Evolutionary conservation across 2,113 vertebrate genomes (phyloP).

Genomic region (Hippopotamus amphibius): DNA sequence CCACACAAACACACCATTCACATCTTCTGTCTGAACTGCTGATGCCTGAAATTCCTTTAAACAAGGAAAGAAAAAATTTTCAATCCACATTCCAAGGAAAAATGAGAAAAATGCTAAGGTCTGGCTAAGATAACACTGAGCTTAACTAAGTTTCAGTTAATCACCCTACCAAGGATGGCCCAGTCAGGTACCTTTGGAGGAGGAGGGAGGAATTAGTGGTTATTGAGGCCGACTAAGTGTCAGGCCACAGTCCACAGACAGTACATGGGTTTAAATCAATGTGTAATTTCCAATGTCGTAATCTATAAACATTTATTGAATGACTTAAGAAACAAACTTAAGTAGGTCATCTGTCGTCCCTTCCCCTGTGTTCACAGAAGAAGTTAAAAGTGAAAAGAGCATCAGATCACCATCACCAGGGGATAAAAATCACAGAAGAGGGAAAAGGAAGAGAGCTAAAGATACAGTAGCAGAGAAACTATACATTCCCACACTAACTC

Average conservation of each 20-base stretch:
- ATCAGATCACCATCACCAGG: not conserved
- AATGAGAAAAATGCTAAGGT: slow-evolving; percentile 58
- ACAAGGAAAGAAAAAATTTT: slow-evolving; percentile 25
- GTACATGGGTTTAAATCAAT: not conserved
- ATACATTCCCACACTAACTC: not conserved
- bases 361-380: not conserved
- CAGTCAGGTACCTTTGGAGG: not conserved
- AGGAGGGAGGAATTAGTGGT: not conserved
- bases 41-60: slow-evolving; percentile 54
- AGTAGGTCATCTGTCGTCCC: not conserved
- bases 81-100: slow-evolving; percentile 22
- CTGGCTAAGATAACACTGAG: not conserved
- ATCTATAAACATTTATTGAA: not conserved
- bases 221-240: not conserved
- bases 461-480: not conserved
- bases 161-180: not conserved
- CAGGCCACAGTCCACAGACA: not conserved
- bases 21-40: not conserved
- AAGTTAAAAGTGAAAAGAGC: not conserved
- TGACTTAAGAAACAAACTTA: slow-evolving; percentile 24
- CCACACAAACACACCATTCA: not conserved
- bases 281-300: not conserved
- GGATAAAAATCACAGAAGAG: not conserved
- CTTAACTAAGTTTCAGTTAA: not conserved
- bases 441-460: not conserved